These are phyloP conservation scores for Phragmatobia fuliginosa DNA, from an alignment of 2,888 invertebrate genomes.

Conservation along the genomic window DNA sequence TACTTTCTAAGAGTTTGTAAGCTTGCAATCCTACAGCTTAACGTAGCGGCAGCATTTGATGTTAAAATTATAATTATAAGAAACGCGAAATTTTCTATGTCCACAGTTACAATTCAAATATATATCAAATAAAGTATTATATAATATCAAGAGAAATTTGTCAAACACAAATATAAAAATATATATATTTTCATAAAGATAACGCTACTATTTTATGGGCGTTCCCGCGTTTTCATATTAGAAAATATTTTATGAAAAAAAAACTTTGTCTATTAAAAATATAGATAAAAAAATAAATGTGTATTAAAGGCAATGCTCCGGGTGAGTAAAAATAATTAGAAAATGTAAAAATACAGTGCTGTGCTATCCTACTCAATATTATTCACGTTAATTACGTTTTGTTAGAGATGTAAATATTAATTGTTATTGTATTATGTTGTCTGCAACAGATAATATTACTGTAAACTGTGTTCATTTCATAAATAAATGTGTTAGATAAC, in stretches of 20 bases:
- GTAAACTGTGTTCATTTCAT: constrained; percentile 83
- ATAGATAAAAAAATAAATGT: constrained; percentile 40
- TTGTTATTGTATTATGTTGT: constrained; percentile 54
- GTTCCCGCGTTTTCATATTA: neutral
- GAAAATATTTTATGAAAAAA: neutral
- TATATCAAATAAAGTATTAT: neutral
- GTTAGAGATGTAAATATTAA: constrained; percentile 49
- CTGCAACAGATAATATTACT: constrained; percentile 64
- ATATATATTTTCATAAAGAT: neutral
- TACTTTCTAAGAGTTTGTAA: neutral
- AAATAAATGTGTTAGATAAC: constrained; percentile 80
- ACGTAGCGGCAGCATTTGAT: constrained; percentile 3
- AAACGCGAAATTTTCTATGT: neutral
- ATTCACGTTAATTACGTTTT: constrained; percentile 40
- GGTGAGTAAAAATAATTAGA: constrained; percentile 53
- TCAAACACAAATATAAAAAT: neutral
- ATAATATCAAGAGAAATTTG: neutral
- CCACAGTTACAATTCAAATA: neutral
- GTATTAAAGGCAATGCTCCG: constrained; percentile 55
- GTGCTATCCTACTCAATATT: constrained; percentile 40
- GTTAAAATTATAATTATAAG: neutral
- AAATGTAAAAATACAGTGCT: constrained; percentile 45
- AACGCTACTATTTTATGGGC: neutral
- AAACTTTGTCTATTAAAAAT: constrained; percentile 19
- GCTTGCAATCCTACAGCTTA: neutral